phyloP scores from a whole-genome alignment of 1,140 invertebrate species.

The Lineus longissimus region DNA sequence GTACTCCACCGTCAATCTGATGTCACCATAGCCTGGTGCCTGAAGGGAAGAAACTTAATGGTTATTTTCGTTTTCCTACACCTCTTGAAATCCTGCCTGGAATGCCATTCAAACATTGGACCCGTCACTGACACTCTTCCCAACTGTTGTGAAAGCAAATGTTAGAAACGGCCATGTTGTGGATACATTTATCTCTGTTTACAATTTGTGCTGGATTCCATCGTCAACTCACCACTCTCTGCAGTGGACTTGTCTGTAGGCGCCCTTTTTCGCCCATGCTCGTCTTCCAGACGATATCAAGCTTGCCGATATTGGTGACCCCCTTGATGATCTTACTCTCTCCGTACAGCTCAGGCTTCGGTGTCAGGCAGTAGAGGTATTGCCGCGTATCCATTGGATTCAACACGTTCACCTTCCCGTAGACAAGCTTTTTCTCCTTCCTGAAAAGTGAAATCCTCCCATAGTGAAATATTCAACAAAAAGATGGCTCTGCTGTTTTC shows the following conservation, averaged over 20 bases:
- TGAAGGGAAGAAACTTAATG: slow-evolving; percentile 46
- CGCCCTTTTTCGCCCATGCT: slow-evolving; percentile 91
- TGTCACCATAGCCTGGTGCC: slow-evolving; percentile 84
- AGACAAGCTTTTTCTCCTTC: slow-evolving; percentile 62
- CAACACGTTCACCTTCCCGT: slow-evolving; percentile 79
- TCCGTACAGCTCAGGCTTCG: slow-evolving; percentile 68
- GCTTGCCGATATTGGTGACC: slow-evolving; percentile 88
- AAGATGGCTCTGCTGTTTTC: no score
- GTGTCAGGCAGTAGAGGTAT: slow-evolving; percentile 88
- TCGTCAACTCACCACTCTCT: slow-evolving; percentile 68
- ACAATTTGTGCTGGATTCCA: no score
- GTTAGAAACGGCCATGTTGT: no score
- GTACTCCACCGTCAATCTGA: slow-evolving; percentile 75
- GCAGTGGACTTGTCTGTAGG: slow-evolving; percentile 90
- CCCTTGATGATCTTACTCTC: slow-evolving; percentile 72
- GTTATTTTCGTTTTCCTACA: slow-evolving; percentile 9
- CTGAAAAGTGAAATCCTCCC: slow-evolving; percentile 18
- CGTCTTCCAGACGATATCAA: slow-evolving; percentile 96
- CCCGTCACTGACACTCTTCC: neutral
- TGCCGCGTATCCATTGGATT: slow-evolving; percentile 68
- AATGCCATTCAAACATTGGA: neutral
- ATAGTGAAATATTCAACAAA: no score
- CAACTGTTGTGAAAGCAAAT: no score
- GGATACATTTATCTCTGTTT: no score
- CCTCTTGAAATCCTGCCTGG: neutral